Conservation (phyloP, 2,113 vertebrate species). For the Vimba vimba region DNA sequence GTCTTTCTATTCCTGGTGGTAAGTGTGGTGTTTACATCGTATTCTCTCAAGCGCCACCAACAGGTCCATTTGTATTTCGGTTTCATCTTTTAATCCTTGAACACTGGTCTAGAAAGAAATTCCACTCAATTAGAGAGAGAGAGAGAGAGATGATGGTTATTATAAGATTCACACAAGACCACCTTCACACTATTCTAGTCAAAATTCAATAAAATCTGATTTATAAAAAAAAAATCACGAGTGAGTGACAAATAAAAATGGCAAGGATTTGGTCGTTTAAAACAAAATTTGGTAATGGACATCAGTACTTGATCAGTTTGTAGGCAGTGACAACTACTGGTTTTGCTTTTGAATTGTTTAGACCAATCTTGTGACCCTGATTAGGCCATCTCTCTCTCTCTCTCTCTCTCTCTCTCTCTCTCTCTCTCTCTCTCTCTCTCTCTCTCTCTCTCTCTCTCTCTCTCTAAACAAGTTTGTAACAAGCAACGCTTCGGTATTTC, state of each 20-base stretch:
- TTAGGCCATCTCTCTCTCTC: neutral
- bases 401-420: no score
- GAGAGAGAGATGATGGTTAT: neutral
- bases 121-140: no score
- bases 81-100: neutral
- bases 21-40: neutral
- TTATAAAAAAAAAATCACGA: neutral
- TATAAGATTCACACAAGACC: neutral
- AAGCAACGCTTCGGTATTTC: neutral
- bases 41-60: slow-evolving; percentile 6
- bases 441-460: no score
- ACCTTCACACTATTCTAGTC: neutral
- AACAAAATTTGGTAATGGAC: neutral
- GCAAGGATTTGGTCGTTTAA: neutral
- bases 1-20: neutral
- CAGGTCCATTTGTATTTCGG: neutral
- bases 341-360: neutral
- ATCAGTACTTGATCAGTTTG: neutral
- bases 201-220: neutral
- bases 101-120: neutral
- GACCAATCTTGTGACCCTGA: neutral
- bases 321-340: neutral
- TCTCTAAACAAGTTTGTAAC: neutral
- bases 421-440: no score
- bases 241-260: neutral